A percentile compares a stretch with the other conserved stretches of the same genome.
phyloP scores from a whole-genome alignment of 1,140 invertebrate genomes.

The Brachionus asplanchnoidis region DNA sequence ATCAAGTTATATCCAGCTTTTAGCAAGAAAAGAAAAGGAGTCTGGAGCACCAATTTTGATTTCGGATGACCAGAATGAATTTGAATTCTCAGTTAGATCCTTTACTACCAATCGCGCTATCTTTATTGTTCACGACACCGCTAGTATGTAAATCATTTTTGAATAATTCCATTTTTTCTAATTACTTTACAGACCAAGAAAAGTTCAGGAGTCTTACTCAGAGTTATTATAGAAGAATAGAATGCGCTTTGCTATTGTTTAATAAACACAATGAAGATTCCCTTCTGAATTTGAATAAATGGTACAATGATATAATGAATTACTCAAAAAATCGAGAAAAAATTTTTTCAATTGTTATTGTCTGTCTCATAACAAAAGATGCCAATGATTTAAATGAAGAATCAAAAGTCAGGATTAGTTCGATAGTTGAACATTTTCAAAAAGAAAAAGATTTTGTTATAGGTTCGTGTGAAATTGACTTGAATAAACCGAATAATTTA shows the following conservation, averaged over 20 bases:
- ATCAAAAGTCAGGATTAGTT: background rate
- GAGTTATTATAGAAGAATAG: constrained; percentile 11
- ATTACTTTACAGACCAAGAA: constrained; percentile 18
- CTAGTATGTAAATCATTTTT: background rate
- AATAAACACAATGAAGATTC: constrained; percentile 25
- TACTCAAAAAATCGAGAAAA: background rate
- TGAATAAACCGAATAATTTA: background rate
- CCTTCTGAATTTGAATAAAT: constrained; percentile 31
- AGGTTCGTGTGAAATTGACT: background rate
- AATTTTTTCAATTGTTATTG: constrained; percentile 17
- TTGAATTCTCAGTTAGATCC: background rate
- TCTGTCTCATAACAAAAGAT: background rate
- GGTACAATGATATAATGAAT: constrained; percentile 11
- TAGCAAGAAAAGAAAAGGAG: constrained; percentile 7
- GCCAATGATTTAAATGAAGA: background rate
- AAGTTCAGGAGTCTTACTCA: constrained; percentile 25
- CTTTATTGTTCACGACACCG: constrained; percentile 11
- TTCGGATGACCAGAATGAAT: constrained; percentile 15
- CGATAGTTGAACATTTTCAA: constrained; percentile 18
- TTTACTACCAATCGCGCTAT: background rate
- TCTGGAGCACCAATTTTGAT: background rate
- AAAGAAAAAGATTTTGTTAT: background rate
- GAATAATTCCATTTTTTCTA: background rate
- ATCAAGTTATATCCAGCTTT: background rate
- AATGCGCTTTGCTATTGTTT: constrained; percentile 19